Evolutionary conservation across 2,797 vertebrate species (phyloP).

Genomic region (Varecia variegata): DNA sequence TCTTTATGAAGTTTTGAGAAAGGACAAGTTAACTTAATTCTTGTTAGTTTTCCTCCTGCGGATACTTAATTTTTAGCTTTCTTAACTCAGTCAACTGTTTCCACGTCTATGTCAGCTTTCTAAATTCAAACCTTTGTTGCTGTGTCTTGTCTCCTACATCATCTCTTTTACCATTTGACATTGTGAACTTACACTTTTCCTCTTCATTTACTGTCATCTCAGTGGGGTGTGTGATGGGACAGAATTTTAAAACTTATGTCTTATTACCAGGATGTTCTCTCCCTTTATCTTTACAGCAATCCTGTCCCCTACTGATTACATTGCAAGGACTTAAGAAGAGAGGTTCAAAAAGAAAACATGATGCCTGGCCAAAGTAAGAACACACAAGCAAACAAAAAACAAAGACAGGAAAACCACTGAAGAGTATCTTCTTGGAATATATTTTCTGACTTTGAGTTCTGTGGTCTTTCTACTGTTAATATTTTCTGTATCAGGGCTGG

Average conservation of each 20-base stretch:
- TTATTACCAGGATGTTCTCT: not conserved
- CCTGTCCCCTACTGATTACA: not conserved
- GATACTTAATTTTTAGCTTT: not conserved
- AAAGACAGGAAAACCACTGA: not conserved
- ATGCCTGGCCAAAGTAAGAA: not conserved
- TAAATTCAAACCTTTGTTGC: not conserved
- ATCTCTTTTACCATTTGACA: not conserved
- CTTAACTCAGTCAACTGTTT: not conserved
- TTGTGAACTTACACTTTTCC: not conserved
- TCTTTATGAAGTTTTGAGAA: not conserved
- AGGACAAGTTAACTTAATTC: not conserved
- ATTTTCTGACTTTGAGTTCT: not conserved
- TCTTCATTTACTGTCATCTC: not conserved
- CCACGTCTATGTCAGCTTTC: not conserved
- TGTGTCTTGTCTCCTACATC: not conserved
- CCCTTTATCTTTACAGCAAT: not conserved
- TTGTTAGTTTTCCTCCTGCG: not conserved
- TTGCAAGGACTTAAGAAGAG: not conserved
- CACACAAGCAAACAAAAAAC: not conserved
- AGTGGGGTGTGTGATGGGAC: not conserved
- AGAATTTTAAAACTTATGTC: not conserved
- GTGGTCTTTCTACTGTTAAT: not conserved
- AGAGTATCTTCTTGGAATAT: not conserved
- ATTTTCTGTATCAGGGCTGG: not conserved
- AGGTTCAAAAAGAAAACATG: not conserved